phyloP scores from a whole-genome alignment of 2,797 vertebrate genomes.

The Nyctibius grandis region DNA sequence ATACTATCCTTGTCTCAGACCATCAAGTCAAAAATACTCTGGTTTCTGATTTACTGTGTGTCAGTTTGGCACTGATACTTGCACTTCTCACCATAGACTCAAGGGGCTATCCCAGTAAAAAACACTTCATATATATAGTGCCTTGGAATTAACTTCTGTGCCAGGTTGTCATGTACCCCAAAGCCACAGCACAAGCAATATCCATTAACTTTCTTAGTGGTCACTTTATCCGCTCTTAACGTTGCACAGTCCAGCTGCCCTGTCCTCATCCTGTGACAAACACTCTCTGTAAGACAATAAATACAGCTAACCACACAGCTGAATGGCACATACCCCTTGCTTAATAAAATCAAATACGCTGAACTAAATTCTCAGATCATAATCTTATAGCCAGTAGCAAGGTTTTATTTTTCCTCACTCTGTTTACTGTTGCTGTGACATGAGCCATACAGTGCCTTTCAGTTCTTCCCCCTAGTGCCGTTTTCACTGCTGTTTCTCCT shows the following conservation, averaged over 20 bases:
- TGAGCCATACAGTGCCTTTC: fast-evolving
- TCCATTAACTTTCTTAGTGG: background rate
- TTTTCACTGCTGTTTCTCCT: background rate
- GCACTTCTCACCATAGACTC: background rate
- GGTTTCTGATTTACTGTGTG: background rate
- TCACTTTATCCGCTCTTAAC: background rate
- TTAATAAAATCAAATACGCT: background rate
- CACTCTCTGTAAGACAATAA: background rate
- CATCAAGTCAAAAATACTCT: background rate
- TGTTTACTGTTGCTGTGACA: background rate
- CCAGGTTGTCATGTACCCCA: background rate
- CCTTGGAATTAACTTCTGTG: background rate
- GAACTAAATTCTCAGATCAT: background rate
- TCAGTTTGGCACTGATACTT: background rate
- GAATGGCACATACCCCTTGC: background rate
- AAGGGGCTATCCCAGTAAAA: background rate
- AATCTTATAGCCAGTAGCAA: background rate
- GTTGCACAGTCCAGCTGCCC: background rate
- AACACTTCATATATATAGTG: background rate
- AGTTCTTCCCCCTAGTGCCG: background rate
- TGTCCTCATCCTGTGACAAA: background rate
- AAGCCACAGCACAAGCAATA: background rate
- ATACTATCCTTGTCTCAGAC: background rate
- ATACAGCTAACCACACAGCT: background rate
- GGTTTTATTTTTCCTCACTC: background rate